These are phyloP conservation scores for Amazona guildingii DNA, from an alignment of 2,113 vertebrate genomes.

Conservation along the genomic window DNA sequence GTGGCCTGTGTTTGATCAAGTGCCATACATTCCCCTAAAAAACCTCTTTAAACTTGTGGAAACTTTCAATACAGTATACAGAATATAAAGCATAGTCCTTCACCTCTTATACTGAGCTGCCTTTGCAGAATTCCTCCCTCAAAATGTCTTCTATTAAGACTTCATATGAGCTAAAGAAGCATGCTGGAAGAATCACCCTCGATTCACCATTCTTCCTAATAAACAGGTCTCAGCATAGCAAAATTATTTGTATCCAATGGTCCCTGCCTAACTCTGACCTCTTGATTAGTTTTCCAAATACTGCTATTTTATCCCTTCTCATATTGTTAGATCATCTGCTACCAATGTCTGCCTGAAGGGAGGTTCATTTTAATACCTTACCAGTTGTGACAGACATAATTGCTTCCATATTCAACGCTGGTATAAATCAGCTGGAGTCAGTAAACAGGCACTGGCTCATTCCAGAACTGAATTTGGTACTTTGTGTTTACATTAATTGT, in stretches of 20 bases:
- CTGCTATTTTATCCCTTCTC: neutral
- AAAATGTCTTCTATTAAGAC: neutral
- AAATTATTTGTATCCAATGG: neutral
- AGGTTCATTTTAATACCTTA: neutral
- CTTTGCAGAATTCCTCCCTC: neutral
- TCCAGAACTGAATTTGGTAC: neutral
- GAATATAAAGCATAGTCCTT: neutral
- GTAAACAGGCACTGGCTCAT: neutral
- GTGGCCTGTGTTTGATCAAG: neutral
- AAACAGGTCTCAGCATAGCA: neutral
- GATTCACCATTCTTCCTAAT: neutral
- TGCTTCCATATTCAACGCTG: neutral
- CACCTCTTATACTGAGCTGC: neutral
- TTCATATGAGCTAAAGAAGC: neutral
- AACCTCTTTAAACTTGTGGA: neutral
- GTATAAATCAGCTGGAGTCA: neutral
- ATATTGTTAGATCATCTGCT: neutral
- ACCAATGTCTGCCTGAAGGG: neutral
- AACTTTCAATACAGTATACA: neutral
- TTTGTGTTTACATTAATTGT: conserved; percentile 49
- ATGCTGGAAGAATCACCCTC: neutral
- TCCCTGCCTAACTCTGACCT: neutral
- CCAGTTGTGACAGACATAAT: neutral
- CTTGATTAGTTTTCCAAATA: neutral
- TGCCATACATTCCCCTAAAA: neutral